Evolutionary conservation across 2,888 invertebrate genomes (phyloP).

Genomic region (Diarsia brunnea): DNA sequence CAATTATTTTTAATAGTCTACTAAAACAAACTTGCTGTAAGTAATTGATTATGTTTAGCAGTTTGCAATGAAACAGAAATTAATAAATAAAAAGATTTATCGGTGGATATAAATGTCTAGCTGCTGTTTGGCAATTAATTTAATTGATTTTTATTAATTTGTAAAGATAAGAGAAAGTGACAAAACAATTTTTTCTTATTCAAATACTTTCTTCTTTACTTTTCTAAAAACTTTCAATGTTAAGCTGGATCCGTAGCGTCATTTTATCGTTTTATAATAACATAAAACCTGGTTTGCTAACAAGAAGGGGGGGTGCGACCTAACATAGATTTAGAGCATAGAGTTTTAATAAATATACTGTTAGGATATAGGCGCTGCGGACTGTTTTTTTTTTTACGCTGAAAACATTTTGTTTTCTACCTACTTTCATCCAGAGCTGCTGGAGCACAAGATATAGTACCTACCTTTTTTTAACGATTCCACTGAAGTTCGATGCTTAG

Average conservation of each 20-base stretch:
- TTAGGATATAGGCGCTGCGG: no score
- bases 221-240: neutral
- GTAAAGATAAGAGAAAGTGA: neutral
- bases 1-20: slow-evolving; percentile 15
- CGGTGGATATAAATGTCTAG: neutral
- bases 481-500: neutral
- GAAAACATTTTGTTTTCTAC: no score
- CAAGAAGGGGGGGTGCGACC: no score
- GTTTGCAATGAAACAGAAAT: neutral
- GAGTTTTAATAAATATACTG: no score
- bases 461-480: no score
- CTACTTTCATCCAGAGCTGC: no score
- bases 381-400: no score
- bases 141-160: slow-evolving; percentile 8
- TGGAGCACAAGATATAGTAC: no score
- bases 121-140: neutral
- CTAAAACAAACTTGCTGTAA: slow-evolving; percentile 9
- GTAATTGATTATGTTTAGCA: slow-evolving; percentile 2
- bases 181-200: neutral
- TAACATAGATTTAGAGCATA: neutral
- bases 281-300: no score
- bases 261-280: no score
- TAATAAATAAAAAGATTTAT: slow-evolving; percentile 7
- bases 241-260: no score
- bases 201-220: neutral